Evolutionary conservation across 2,113 vertebrate species (phyloP).

Genomic region (Megaleporinus macrocephalus): DNA sequence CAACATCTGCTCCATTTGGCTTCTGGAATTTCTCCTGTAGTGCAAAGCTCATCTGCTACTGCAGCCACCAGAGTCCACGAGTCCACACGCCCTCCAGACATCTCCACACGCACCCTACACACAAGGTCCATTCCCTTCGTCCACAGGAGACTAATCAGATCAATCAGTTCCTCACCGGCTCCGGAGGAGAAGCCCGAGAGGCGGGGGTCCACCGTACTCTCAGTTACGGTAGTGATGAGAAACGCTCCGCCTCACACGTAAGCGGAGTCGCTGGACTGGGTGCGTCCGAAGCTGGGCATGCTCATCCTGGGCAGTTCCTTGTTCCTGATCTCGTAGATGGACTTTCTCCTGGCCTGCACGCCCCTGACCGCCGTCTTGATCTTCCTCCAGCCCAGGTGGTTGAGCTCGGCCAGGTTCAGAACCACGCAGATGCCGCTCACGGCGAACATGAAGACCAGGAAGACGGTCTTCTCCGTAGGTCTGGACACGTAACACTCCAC

Average conservation of each 20-base stretch:
- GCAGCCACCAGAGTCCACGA: no score
- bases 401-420: slow-evolving; percentile 90
- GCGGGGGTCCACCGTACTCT: slow-evolving; percentile 28
- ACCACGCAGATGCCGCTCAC: slow-evolving; percentile 91
- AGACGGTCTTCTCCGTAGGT: slow-evolving; percentile 92
- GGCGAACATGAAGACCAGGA: slow-evolving; percentile 92
- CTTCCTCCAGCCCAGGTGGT: slow-evolving; percentile 92
- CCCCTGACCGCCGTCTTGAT: slow-evolving; percentile 90
- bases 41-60: slow-evolving; percentile 50
- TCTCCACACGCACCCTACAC: slow-evolving; percentile 27
- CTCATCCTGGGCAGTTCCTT: slow-evolving; percentile 89
- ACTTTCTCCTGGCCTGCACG: slow-evolving; percentile 90
- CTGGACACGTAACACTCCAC: slow-evolving; percentile 92
- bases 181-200: slow-evolving; percentile 16
- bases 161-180: slow-evolving; percentile 22
- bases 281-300: slow-evolving; percentile 91
- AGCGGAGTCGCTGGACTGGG: slow-evolving; percentile 93
- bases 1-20: slow-evolving; percentile 46
- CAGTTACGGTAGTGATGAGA: not conserved
- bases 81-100: slow-evolving; percentile 45
- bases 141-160: slow-evolving; percentile 34
- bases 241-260: slow-evolving; percentile 78
- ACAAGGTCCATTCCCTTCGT: slow-evolving; percentile 43
- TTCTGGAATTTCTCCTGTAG: slow-evolving; percentile 50
- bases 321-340: slow-evolving; percentile 91